phyloP scores from a whole-genome alignment of 2,888 invertebrate genomes.

The Megaustenia siamemsis region DNA sequence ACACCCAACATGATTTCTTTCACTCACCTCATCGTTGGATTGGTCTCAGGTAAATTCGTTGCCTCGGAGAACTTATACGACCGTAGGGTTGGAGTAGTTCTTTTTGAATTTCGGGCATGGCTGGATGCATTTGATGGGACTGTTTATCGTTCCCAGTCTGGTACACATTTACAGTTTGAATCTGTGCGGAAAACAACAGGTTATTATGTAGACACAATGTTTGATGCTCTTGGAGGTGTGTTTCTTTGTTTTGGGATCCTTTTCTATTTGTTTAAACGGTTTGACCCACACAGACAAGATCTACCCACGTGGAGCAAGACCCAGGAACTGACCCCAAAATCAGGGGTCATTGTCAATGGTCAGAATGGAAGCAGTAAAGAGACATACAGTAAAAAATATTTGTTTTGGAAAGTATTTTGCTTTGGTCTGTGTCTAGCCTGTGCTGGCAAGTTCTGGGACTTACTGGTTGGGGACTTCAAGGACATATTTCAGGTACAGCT shows the following conservation, averaged over 20 bases:
- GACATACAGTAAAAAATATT: slow-evolving; percentile 63
- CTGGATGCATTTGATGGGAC: slow-evolving; percentile 92
- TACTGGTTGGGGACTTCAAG: slow-evolving; percentile 63
- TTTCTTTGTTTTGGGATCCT: slow-evolving; percentile 57
- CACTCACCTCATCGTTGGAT: slow-evolving; percentile 45
- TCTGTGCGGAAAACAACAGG: slow-evolving; percentile 52
- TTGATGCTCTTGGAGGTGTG: slow-evolving; percentile 54
- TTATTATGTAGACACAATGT: slow-evolving; percentile 57
- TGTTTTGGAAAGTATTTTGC: slow-evolving; percentile 71
- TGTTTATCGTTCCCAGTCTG: slow-evolving; percentile 86
- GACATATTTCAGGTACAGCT: slow-evolving; percentile 64
- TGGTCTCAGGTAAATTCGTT: slow-evolving; percentile 48
- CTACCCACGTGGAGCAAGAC: slow-evolving; percentile 49
- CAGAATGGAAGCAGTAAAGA: slow-evolving; percentile 29
- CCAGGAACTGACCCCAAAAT: slow-evolving; percentile 40
- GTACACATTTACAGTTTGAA: slow-evolving; percentile 58
- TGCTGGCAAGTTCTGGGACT: slow-evolving; percentile 72
- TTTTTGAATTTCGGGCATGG: slow-evolving; percentile 90
- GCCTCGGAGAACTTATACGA: slow-evolving; percentile 48
- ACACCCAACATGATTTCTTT: slow-evolving; percentile 91
- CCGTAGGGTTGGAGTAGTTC: slow-evolving; percentile 85
- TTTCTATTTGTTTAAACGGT: slow-evolving; percentile 54
- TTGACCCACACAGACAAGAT: slow-evolving; percentile 52
- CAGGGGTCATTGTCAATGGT: slow-evolving; percentile 49
- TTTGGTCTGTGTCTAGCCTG: slow-evolving; percentile 66